phyloP scores from a whole-genome alignment of 64 coral and sea anemone species.

The Montipora capricornis region DNA sequence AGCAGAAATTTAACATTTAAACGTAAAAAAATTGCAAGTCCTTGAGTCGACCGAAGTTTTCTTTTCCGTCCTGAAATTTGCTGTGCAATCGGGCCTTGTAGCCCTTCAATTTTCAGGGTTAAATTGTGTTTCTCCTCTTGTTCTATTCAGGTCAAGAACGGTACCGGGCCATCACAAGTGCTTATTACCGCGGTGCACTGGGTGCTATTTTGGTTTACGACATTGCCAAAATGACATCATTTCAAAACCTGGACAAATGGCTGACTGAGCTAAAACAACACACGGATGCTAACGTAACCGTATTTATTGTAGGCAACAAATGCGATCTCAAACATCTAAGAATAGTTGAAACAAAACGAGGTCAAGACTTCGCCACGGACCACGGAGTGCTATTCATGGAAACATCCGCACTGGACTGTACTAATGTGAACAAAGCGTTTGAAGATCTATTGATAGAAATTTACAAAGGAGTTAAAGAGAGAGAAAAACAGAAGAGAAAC shows the following conservation, averaged over 20 bases:
- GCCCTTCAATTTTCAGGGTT: neutral
- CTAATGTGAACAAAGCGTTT: conserved; percentile 90
- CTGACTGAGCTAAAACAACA: conserved; percentile 89
- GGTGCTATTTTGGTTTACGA: conserved; percentile 97
- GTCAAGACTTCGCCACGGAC: conserved; percentile 71
- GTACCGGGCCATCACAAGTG: conserved; percentile 98
- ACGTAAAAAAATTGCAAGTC: too few relatives aligned
- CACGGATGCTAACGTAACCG: conserved; percentile 57
- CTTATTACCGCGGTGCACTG: conserved; percentile 94
- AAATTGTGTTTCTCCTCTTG: neutral
- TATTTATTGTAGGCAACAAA: conserved; percentile 95
- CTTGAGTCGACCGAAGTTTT: too few relatives aligned
- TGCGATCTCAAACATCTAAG: conserved; percentile 91
- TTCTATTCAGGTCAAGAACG: conserved; percentile 88
- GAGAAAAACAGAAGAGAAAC: conserved; percentile 47
- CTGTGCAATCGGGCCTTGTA: neutral
- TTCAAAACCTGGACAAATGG: conserved; percentile 94
- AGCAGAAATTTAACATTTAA: too few relatives aligned
- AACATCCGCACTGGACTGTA: conserved; percentile 90
- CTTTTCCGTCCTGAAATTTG: too few relatives aligned
- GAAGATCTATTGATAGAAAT: conserved; percentile 82
- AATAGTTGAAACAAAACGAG: conserved; percentile 85
- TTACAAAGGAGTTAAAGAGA: conserved; percentile 75
- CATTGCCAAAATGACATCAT: conserved; percentile 93
- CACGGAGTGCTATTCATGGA: conserved; percentile 91